These are phyloP conservation scores for Nothocercus julius DNA, from an alignment of 2,113 vertebrate genomes.

Conservation along the genomic window DNA sequence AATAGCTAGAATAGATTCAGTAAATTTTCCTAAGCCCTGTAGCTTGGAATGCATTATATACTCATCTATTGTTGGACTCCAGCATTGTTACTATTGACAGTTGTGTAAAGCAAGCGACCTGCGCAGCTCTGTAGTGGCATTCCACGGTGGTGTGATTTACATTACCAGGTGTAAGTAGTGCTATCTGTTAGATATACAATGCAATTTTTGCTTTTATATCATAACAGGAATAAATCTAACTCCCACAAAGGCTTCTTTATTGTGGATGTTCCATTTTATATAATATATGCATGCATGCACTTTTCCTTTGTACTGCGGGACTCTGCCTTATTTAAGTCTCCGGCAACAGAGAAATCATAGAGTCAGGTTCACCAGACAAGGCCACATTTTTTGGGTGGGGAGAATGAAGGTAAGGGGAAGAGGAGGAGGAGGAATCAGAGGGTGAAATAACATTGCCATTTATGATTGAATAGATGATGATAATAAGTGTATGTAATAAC, in stretches of 20 bases:
- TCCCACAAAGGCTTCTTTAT: slow-evolving; percentile 27
- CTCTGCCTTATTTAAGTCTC: slow-evolving; percentile 42
- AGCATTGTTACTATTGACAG: background rate
- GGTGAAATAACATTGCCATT: slow-evolving; percentile 29
- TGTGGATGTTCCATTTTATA: background rate
- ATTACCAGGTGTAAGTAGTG: slow-evolving; percentile 36
- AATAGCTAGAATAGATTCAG: slow-evolving; percentile 35
- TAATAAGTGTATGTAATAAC: slow-evolving; percentile 23
- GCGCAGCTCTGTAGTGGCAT: background rate
- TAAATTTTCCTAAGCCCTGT: background rate
- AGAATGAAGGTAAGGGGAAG: background rate
- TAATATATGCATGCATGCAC: background rate
- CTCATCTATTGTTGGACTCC: background rate
- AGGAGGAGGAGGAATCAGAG: background rate
- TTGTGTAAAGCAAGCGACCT: background rate
- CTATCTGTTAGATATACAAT: slow-evolving; percentile 43
- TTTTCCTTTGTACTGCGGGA: background rate
- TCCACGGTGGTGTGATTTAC: slow-evolving; percentile 32
- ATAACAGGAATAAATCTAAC: slow-evolving; percentile 53
- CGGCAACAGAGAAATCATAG: background rate
- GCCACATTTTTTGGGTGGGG: background rate
- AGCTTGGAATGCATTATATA: background rate
- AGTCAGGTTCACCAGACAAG: background rate
- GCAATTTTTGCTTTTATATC: slow-evolving; percentile 35
- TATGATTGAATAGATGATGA: slow-evolving; percentile 9